These are phyloP conservation scores for Leucophenga varia DNA, from an alignment of 1,140 invertebrate species.

Conservation along the genomic window DNA sequence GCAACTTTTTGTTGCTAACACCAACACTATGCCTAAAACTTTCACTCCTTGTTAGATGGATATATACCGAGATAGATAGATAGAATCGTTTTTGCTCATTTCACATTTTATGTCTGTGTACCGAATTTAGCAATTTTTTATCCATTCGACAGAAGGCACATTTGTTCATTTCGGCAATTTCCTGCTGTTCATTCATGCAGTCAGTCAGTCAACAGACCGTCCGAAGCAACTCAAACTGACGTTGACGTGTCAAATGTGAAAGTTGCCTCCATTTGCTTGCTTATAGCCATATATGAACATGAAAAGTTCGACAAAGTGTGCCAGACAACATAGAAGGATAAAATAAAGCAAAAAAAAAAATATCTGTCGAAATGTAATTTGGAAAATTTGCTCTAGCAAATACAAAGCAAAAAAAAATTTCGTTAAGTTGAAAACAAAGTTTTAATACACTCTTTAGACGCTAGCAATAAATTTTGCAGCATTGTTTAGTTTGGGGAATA, in stretches of 20 bases:
- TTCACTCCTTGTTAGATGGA: too few relatives aligned
- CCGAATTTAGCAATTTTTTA: too few relatives aligned
- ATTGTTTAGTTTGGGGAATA: slow-evolving; percentile 31
- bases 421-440: too few relatives aligned
- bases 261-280: slow-evolving; percentile 33
- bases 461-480: slow-evolving; percentile 30
- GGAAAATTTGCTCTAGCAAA: slow-evolving; percentile 13
- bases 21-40: too few relatives aligned
- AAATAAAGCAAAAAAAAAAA: slow-evolving; percentile 8
- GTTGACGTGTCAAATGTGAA: slow-evolving; percentile 51
- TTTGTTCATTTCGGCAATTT: too few relatives aligned
- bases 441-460: too few relatives aligned
- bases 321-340: slow-evolving; percentile 6
- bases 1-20: slow-evolving; percentile 47
- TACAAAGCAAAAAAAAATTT: too few relatives aligned
- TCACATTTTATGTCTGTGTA: slow-evolving; percentile 45
- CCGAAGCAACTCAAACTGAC: slow-evolving; percentile 50
- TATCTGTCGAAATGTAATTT: slow-evolving; percentile 50
- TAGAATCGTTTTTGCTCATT: slow-evolving; percentile 54
- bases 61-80: too few relatives aligned
- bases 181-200: too few relatives aligned
- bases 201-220: slow-evolving; percentile 16
- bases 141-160: too few relatives aligned
- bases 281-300: too few relatives aligned
- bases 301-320: too few relatives aligned